These are phyloP conservation scores for Chunga burmeisteri DNA, from an alignment of 2,113 vertebrate species.

Conservation along the genomic window DNA sequence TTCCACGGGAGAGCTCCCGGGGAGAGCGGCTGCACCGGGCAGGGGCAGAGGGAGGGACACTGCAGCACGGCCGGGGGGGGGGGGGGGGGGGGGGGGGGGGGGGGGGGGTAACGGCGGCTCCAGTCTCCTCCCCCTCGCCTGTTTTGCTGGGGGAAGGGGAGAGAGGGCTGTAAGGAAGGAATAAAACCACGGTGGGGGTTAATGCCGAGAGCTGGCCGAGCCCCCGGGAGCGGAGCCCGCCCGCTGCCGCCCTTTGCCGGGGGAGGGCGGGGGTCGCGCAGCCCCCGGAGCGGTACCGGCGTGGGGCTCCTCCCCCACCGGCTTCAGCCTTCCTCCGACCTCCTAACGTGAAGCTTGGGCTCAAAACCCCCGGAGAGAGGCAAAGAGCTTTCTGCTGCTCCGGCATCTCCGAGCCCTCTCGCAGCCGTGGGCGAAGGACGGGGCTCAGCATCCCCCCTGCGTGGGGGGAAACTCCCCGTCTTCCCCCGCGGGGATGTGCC, in stretches of 20 bases:
- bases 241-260: not conserved
- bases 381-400: not conserved
- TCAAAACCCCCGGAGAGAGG: accelerated
- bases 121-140: constrained; percentile 4
- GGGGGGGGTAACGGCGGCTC: not conserved
- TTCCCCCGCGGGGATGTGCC: not conserved
- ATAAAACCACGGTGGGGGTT: not conserved
- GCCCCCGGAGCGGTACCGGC: not conserved
- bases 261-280: not conserved
- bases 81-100: not conserved
- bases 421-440: not conserved
- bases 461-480: not conserved
- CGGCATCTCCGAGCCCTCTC: not conserved
- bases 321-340: accelerated
- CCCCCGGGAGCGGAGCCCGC: not conserved
- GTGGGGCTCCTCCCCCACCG: not conserved
- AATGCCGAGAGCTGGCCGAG: not conserved
- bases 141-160: not conserved
- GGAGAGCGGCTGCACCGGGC: not conserved
- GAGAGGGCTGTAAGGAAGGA: not conserved
- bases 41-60: not conserved
- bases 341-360: not conserved
- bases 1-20: constrained; percentile 37
- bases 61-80: not conserved
- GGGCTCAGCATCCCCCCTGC: not conserved